Evolutionary conservation across 2,113 vertebrate species (phyloP).

Genomic region (Seriola rivoliana): DNA sequence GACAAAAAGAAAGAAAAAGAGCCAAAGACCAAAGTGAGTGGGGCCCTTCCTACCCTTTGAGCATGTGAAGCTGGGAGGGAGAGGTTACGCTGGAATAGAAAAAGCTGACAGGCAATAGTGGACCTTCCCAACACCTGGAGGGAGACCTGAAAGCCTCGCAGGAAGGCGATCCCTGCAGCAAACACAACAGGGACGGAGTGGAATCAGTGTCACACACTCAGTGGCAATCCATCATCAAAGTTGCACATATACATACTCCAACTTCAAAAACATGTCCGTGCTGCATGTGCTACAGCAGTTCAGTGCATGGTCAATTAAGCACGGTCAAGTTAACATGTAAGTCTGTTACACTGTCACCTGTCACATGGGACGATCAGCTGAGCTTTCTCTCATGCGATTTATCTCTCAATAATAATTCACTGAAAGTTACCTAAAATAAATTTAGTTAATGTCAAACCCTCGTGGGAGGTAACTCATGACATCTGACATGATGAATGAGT

Average conservation of each 20-base stretch:
- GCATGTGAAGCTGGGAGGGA: constrained; percentile 73
- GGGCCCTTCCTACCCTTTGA: constrained; percentile 66
- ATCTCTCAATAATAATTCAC: too few relatives aligned
- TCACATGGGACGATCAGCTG: background rate
- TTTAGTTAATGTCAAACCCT: background rate
- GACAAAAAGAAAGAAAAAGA: background rate
- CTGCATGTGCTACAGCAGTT: background rate
- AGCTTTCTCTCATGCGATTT: background rate
- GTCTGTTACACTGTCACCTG: too few relatives aligned
- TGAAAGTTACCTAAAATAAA: background rate
- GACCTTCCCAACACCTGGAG: constrained; percentile 81
- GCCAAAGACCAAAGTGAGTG: background rate
- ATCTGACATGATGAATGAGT: background rate
- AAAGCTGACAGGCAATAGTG: constrained; percentile 79
- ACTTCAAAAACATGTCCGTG: background rate
- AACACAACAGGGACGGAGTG: background rate
- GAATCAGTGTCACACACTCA: background rate
- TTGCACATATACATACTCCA: background rate
- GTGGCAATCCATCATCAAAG: background rate
- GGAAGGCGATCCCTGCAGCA: constrained; percentile 82
- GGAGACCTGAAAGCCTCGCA: constrained; percentile 85
- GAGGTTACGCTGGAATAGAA: constrained; percentile 81
- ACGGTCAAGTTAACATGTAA: too few relatives aligned
- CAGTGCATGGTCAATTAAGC: background rate
- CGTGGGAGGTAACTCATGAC: background rate